A percentile compares a stretch with the other conserved stretches of the same genome.
Evolutionary conservation across 2,113 vertebrate genomes (phyloP).

Genomic region (Cephalopterus ornatus): DNA sequence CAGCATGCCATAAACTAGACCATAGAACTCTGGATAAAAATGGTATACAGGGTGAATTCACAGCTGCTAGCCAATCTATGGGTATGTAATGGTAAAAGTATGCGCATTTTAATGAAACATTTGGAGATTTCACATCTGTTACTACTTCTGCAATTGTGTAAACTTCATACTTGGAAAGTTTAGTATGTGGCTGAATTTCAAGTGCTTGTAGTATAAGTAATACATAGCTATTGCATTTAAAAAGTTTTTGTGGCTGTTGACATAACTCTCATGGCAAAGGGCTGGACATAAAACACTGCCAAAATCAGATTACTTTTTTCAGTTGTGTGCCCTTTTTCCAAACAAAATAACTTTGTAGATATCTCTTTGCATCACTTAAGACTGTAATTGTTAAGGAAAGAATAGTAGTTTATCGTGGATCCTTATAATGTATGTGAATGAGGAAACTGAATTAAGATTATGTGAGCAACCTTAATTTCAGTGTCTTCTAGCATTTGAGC

Average conservation of each 20-base stretch:
- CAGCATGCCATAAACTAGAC: slow-evolving; percentile 69
- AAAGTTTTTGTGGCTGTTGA: not conserved
- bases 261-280: not conserved
- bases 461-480: not conserved
- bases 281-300: not conserved
- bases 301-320: not conserved
- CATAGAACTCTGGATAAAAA: slow-evolving; percentile 71
- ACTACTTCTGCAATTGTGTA: not conserved
- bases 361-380: not conserved
- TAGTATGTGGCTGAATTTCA: not conserved
- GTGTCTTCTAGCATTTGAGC: not conserved
- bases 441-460: not conserved
- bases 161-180: not conserved
- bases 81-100: slow-evolving; percentile 67
- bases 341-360: not conserved
- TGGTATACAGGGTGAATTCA: slow-evolving; percentile 76
- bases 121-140: not conserved
- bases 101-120: not conserved
- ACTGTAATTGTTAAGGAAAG: not conserved
- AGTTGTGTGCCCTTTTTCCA: not conserved
- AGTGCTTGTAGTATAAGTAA: not conserved
- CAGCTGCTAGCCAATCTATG: slow-evolving; percentile 70
- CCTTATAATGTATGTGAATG: not conserved
- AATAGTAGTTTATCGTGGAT: not conserved
- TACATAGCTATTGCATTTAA: not conserved